phyloP scores from a whole-genome alignment of 2,113 vertebrate species.

The Hippopotamus amphibius region DNA sequence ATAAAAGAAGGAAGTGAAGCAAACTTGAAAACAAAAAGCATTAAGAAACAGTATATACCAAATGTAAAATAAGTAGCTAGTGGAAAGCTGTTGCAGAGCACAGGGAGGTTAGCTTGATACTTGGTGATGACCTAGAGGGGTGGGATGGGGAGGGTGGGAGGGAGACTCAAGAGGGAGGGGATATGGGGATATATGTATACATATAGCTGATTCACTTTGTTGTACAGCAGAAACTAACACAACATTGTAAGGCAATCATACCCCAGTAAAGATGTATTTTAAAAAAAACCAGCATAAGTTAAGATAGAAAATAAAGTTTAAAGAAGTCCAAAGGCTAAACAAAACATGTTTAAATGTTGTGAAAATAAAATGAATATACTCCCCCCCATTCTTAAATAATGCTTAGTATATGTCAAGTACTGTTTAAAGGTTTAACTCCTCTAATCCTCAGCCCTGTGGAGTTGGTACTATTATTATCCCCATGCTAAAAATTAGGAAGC shows the following conservation, averaged over 20 bases:
- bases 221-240: too few relatives aligned
- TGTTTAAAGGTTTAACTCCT: background rate
- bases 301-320: background rate
- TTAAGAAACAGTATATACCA: background rate
- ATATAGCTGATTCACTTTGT: too few relatives aligned
- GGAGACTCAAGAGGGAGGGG: too few relatives aligned
- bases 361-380: background rate
- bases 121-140: too few relatives aligned
- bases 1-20: background rate
- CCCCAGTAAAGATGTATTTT: too few relatives aligned
- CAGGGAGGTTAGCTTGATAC: too few relatives aligned
- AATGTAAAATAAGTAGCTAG: too few relatives aligned
- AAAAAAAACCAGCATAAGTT: background rate
- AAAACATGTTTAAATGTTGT: background rate
- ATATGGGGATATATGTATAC: too few relatives aligned
- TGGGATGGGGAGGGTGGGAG: too few relatives aligned
- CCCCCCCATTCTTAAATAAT: background rate
- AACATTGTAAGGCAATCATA: too few relatives aligned
- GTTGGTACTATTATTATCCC: background rate
- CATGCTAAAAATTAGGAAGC: background rate
- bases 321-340: background rate
- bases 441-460: background rate
- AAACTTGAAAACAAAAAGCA: background rate
- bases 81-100: too few relatives aligned
- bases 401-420: background rate